phyloP scores from a whole-genome alignment of 2,113 vertebrate species.

The Chaenogobius annularis region DNA sequence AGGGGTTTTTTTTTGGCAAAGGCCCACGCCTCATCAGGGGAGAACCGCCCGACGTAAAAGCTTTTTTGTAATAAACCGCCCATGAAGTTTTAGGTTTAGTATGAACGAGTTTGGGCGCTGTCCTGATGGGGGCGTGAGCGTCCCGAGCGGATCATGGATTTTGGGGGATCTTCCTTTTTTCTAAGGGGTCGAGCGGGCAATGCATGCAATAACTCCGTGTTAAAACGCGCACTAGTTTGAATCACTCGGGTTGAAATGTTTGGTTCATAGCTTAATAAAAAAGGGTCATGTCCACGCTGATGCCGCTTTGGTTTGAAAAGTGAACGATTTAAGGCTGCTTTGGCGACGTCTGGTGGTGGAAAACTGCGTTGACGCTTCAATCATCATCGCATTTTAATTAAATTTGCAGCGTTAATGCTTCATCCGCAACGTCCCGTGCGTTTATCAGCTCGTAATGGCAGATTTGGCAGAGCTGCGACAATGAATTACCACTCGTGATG shows the following conservation, averaged over 20 bases:
- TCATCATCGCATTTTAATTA: too few species aligned
- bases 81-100: constrained; percentile 82
- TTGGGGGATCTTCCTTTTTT: background rate
- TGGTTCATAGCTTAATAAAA: constrained; percentile 16
- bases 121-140: constrained; percentile 73
- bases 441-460: too few species aligned
- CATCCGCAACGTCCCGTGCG: too few species aligned
- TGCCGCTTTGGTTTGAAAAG: background rate
- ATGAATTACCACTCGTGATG: too few species aligned
- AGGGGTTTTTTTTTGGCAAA: background rate
- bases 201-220: constrained; percentile 62
- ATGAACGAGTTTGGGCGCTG: constrained; percentile 82
- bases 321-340: background rate
- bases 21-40: constrained; percentile 71
- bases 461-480: too few species aligned
- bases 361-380: background rate
- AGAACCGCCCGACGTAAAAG: constrained; percentile 65
- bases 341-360: background rate
- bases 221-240: constrained; percentile 48
- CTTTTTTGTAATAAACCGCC: constrained; percentile 84
- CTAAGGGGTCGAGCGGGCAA: constrained; percentile 43
- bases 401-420: too few species aligned
- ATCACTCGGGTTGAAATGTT: constrained; percentile 9
- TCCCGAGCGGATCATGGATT: constrained; percentile 19
- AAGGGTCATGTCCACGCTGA: background rate